A percentile compares a stretch with the other conserved stretches of the same genome.
phyloP scores from a whole-genome alignment of 2,113 vertebrate species.

The Tenrec ecaudatus region DNA sequence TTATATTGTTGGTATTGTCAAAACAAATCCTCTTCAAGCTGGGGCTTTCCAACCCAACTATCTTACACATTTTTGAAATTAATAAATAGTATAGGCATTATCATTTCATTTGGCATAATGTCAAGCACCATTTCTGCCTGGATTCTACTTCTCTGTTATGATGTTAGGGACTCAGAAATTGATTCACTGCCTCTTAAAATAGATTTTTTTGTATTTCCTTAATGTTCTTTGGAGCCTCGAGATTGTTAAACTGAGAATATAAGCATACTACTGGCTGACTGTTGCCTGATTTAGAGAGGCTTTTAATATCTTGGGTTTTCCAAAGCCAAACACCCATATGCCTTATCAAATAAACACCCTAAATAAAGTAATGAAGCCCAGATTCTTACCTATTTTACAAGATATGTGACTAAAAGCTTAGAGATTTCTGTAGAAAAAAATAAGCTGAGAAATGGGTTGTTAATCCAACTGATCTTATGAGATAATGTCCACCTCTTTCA shows the following conservation, averaged over 20 bases:
- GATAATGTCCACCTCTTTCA: not conserved
- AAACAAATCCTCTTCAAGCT: slow-evolving; percentile 32
- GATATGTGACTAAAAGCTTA: not conserved
- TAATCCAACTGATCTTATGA: not conserved
- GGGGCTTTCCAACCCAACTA: not conserved
- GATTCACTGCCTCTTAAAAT: not conserved
- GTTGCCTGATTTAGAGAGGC: not conserved
- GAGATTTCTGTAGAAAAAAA: not conserved
- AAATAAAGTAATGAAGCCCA: not conserved
- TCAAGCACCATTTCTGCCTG: not conserved
- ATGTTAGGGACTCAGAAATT: not conserved
- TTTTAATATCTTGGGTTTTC: not conserved
- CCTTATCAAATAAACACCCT: not conserved
- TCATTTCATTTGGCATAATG: slow-evolving; percentile 20
- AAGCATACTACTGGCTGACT: not conserved
- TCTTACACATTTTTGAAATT: slow-evolving; percentile 53
- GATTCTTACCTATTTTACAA: not conserved
- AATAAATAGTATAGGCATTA: not conserved
- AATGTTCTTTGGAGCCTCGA: not conserved
- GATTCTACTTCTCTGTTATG: not conserved
- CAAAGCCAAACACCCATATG: not conserved
- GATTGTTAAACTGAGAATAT: not conserved
- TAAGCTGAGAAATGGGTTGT: not conserved
- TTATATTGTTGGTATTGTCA: slow-evolving; percentile 57
- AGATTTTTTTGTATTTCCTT: not conserved